Evolutionary conservation across 2,888 invertebrate species (phyloP).

Genomic region (Diplazon laetatorius): DNA sequence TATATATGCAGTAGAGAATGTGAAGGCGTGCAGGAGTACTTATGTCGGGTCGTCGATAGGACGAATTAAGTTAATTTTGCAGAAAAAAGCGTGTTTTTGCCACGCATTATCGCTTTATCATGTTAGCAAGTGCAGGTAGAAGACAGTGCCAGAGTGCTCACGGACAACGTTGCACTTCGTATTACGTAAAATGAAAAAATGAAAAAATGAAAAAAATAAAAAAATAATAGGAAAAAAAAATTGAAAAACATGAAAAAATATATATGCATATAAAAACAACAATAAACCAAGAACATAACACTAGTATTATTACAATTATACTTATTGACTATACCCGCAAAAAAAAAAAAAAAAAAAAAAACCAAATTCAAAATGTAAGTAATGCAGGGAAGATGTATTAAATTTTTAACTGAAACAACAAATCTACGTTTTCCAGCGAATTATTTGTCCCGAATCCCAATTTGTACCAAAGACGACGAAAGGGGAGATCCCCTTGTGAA

Average conservation of each 20-base stretch:
- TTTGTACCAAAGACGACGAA: not conserved
- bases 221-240: slow-evolving; percentile 46
- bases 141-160: not conserved
- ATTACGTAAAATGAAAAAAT: slow-evolving; percentile 44
- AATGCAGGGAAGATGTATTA: slow-evolving; percentile 69
- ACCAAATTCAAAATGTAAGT: slow-evolving; percentile 62
- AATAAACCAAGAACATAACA: slow-evolving; percentile 35
- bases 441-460: not conserved
- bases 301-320: slow-evolving; percentile 54
- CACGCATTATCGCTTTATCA: slow-evolving; percentile 4
- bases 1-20: not conserved
- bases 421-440: not conserved
- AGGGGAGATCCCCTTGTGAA: too few relatives aligned
- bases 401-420: slow-evolving; percentile 70
- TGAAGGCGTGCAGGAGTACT: slow-evolving; percentile 17
- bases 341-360: too few relatives aligned
- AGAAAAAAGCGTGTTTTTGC: not conserved
- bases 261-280: too few relatives aligned
- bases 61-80: not conserved
- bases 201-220: slow-evolving; percentile 21
- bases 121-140: not conserved
- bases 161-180: slow-evolving; percentile 34
- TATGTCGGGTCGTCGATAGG: not conserved
- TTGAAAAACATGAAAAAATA: not conserved
- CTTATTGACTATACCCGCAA: slow-evolving; percentile 39